These are phyloP conservation scores for Lasioglossum oenotherae DNA, from an alignment of 2,888 invertebrate genomes.

Conservation along the genomic window DNA sequence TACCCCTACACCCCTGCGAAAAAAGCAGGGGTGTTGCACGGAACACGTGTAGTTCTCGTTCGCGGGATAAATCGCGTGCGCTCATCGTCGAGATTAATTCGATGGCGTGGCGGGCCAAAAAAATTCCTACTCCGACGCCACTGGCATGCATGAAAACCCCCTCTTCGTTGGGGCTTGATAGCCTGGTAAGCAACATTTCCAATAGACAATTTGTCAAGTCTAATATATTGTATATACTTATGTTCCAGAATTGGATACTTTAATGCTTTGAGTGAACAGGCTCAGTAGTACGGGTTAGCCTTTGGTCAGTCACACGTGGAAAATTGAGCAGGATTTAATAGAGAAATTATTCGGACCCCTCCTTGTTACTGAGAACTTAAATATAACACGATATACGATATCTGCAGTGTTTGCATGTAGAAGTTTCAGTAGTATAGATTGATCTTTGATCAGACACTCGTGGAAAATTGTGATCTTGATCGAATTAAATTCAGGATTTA, in stretches of 20 bases:
- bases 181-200: no score
- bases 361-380: no score
- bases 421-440: not conserved
- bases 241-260: not conserved
- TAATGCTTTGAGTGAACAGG: no score
- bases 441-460: no score
- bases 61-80: constrained; percentile 20
- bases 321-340: not conserved
- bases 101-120: constrained; percentile 3
- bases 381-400: no score
- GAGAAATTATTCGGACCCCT: not conserved
- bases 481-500: no score
- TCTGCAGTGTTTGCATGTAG: no score
- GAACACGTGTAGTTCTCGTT: not conserved
- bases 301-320: not conserved
- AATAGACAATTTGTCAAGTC: not conserved
- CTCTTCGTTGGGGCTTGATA: no score
- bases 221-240: not conserved
- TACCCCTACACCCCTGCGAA: not conserved
- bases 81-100: constrained; percentile 21
- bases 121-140: not conserved
- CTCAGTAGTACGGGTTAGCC: no score
- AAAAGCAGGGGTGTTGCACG: not conserved
- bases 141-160: no score
- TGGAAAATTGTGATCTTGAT: no score